Base-by-base conservation (phyloP, 2,113 vertebrate genomes). In the Phoxinus phoxinus region DNA sequence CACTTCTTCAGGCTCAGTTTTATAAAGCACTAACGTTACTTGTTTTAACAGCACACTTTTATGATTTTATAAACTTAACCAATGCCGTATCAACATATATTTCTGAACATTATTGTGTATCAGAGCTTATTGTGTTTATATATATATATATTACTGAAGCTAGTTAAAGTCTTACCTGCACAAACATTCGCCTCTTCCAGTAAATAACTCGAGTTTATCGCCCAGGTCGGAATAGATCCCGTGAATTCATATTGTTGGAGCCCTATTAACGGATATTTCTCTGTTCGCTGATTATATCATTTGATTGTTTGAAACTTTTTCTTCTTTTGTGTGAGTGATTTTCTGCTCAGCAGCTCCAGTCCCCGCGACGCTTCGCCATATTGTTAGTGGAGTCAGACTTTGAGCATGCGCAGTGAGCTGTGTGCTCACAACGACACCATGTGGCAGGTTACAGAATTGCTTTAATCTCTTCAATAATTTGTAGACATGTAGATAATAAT, bases 131-230 rank as follows among this genome's bases (percentile, higher is more conserved):
- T 17, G 19, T 48, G 44, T 51, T 81, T 53, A n/a, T 69, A 23
- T 81, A 11, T 69, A 23, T 81, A 11, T 35, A 51, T 44, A 69
- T 3, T 15, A 69, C 63, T 67, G 17, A 30, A 23, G 79, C 61
- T 13, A n/a, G 69, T 73, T 85, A 69, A 86, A 75, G 19, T 87
- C 87, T 86, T 88, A 89, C 88, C 90, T 91, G 88, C 82, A 87
- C 86, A 81, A 91, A 91, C 90, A 88, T 87, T 84, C 88, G 84
- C 73, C 87, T 84, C 59, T 84, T 85, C 71, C 48, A 30, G 44
- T 73, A 74, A 87, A 44, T 48, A 76, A 32, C 53, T 37, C 84
- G 75, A 65, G 58, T 80, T 51, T 85, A 65, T 32, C 65, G 58
- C 9, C 13, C 35, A 37, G 73, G 7, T 7, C 32, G 11, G 5